These are phyloP conservation scores for Nycteola revayana DNA, from an alignment of 2,888 invertebrate species.

Conservation along the genomic window DNA sequence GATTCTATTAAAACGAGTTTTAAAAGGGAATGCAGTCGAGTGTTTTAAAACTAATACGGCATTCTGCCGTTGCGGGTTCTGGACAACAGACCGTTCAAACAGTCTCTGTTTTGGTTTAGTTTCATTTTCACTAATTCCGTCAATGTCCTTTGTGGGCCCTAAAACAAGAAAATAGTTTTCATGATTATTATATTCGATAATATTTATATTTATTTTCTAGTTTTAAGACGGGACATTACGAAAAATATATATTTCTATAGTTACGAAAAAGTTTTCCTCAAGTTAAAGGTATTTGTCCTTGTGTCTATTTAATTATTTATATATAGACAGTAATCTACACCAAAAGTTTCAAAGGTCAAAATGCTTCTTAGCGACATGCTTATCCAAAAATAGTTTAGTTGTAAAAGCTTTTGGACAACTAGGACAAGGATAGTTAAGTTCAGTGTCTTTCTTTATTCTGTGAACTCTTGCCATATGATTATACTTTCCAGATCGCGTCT, in stretches of 20 bases:
- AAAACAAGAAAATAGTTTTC: conserved; percentile 74
- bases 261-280: no score
- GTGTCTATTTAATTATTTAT: no score
- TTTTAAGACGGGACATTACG: conserved; percentile 7
- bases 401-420: conserved; percentile 79
- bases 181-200: conserved; percentile 62
- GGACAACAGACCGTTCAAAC: conserved; percentile 74
- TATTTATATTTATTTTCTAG: conserved; percentile 23
- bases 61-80: conserved; percentile 74
- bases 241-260: conserved; percentile 2
- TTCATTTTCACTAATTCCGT: conserved; percentile 60
- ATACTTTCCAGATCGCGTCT: conserved; percentile 71
- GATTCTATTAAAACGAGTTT: conserved; percentile 72
- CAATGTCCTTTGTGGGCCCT: conserved; percentile 67
- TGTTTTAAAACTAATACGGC: conserved; percentile 68
- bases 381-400: conserved; percentile 77
- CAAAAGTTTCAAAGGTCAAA: conserved; percentile 50
- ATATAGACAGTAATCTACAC: no score
- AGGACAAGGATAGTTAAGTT: conserved; percentile 70
- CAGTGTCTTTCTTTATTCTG: conserved; percentile 66
- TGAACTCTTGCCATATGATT: conserved; percentile 74
- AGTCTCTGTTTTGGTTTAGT: conserved; percentile 73
- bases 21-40: conserved; percentile 72
- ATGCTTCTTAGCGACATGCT: conserved; percentile 80
- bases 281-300: no score